Evolutionary conservation across 1,140 invertebrate species (phyloP), one percentile per base, ranked within the genome.

Genomic region (Meloidogyne hapla): DNA sequence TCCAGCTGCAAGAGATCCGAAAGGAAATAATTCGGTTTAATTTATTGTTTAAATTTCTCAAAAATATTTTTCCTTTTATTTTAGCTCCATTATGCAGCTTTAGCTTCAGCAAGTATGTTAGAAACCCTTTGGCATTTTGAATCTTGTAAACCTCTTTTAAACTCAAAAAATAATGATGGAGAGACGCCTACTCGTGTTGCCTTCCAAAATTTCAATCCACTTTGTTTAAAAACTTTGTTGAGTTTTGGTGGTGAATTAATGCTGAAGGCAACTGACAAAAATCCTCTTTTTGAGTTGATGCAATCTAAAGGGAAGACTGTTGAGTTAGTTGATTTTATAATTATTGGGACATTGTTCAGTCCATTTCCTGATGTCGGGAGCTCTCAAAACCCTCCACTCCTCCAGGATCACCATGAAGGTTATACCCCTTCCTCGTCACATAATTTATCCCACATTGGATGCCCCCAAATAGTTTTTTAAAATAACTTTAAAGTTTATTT

Each of bases 191-290:
- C 79, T 18, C 74, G 83, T 13, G 45, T 87, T 21, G 85, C 84
- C n/a, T 85, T 86, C 66, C 69, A 86, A 23, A 78, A 84, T 65
- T 84, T 83, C 3, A 86, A 86, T 78, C 84, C 84, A 2, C 76
- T 79, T 13, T 85, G 83, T 74, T 64, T 87, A 25, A 82, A 78
- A 9, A 65, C 80, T 38, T 74, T 85, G 66, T 62, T 79, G 8
- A 38, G 62, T 69, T 78, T 80, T 65, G 77, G 77, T 13, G 77
- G 66, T 33, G 77, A 82, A 18, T 63, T 81, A 21, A 76, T n/a
- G 38, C 45, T 83, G 26, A 78, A 76, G 21, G 65, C 68, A 8
- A 40, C 76, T n/a, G 85, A 81, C n/a, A 83, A 83, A 69, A 87
- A 85, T 45, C 76, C 83, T 8, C 70, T 86, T 4, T 83, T 86